phyloP scores from a whole-genome alignment of 2,797 vertebrate species.

The Sebastes trivittatus region DNA sequence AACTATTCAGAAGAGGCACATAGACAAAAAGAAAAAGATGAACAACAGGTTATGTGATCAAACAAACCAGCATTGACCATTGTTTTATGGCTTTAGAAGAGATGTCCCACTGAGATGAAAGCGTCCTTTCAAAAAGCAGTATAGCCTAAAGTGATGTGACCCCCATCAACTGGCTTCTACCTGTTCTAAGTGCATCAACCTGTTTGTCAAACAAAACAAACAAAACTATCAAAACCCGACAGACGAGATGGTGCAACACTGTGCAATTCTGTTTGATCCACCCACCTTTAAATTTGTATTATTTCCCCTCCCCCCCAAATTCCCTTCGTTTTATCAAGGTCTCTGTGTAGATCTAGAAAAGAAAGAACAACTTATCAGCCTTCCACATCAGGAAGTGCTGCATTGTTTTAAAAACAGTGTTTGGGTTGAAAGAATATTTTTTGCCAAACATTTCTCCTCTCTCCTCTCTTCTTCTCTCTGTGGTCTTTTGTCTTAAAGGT shows the following conservation, averaged over 20 bases:
- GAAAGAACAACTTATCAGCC: not conserved
- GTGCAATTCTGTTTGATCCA: too few species aligned
- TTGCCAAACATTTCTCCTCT: too few species aligned
- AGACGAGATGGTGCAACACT: too few species aligned
- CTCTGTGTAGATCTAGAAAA: not conserved
- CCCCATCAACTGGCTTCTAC: not conserved
- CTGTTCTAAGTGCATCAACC: too few species aligned
- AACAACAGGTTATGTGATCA: too few species aligned
- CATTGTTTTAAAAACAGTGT: not conserved
- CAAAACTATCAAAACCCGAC: not conserved
- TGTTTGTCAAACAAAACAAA: too few species aligned
- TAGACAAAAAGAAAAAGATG: too few species aligned
- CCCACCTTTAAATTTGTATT: accelerated
- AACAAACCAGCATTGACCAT: not conserved
- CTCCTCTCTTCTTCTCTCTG: not conserved
- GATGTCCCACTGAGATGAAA: not conserved
- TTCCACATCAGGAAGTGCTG: not conserved
- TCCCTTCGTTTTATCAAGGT: too few species aligned
- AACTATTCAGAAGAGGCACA: not conserved
- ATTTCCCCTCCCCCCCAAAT: too few species aligned
- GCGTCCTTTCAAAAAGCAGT: not conserved
- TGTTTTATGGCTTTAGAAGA: not conserved
- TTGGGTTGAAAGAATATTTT: not conserved
- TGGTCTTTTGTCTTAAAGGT: not conserved
- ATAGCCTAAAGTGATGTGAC: not conserved